Evolutionary conservation across 92 coral and sea anemone genomes (phyloP), one percentile per base, ranked within the genome.

Genomic region (Phenganax stokvisi): DNA sequence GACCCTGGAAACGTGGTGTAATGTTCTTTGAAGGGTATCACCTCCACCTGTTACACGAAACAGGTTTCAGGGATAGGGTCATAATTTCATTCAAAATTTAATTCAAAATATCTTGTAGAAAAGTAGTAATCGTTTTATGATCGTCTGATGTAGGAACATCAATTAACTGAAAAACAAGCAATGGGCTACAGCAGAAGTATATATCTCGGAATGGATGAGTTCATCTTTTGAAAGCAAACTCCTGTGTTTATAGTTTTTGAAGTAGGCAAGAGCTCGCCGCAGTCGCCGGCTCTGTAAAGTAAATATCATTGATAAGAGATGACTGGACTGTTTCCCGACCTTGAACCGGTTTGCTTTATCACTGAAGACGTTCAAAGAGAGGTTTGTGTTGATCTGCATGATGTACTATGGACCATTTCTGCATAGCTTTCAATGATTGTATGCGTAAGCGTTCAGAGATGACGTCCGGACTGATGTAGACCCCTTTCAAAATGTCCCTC

Each of bases 341-440:
- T 76, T 76, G 81, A 76, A 76, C 81, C 81, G 51, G 81, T 76
- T 76, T 76, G 81, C 20, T 76, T 57, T 78, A 78, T 78, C 51
- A 52, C 82, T 9, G 82, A 78, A 67, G 82, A 78, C 55, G 72
- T 64, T 2, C 82, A 71, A 7, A 64, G 72, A 62, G 72, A 78
- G 82, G 82, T 78, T 37, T 12, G 82, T 78, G 9, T 51, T 72
- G 44, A 7, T 37, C 47, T 37, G 47, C 47, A 37, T 37, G 47
- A 37, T 37, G 47, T 37, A 37, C 47, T 37, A 37, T 37, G 47
- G 76, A 8, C 12, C 58, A 76, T 58, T 17, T 31, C 1, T 12
- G 8, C 9, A 25, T 47, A 76, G 6, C 12, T 76, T 30, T 54
- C 60, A 47, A 11, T 2, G 13, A 75, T n/a, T 11, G 9, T 71